A percentile compares a stretch with the other conserved stretches of the same genome.
Conservation (phyloP, 1,140 invertebrate species). For the Aphidius gifuensis region DNA sequence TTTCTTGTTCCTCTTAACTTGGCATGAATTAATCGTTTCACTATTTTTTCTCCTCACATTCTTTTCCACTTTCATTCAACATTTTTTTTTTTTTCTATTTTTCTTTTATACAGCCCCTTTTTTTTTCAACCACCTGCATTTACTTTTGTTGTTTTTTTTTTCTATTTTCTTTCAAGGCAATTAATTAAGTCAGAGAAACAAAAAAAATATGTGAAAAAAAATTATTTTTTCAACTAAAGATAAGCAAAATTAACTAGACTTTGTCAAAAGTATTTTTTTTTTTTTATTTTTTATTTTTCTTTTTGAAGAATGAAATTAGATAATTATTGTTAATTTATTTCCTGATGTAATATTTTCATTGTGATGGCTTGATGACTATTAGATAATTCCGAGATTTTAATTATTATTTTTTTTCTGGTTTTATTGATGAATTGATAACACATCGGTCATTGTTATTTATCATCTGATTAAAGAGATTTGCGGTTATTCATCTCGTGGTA, state of each 20-base stretch:
- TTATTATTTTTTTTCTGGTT: too few relatives aligned
- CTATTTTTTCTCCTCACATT: slow-evolving; percentile 7
- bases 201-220: too few relatives aligned
- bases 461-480: neutral
- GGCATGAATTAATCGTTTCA: slow-evolving; percentile 17
- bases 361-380: too few relatives aligned
- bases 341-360: too few relatives aligned
- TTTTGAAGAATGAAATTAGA: too few relatives aligned
- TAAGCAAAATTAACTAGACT: neutral
- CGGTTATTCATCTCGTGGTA: slow-evolving; percentile 20
- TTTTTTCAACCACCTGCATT: slow-evolving; percentile 17
- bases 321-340: too few relatives aligned
- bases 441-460: neutral
- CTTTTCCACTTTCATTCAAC: neutral
- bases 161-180: slow-evolving; percentile 1
- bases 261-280: too few relatives aligned
- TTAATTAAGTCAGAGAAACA: slow-evolving; percentile 10
- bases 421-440: too few relatives aligned
- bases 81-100: slow-evolving; percentile 6
- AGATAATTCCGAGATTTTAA: too few relatives aligned
- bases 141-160: neutral
- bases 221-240: too few relatives aligned
- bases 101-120: neutral
- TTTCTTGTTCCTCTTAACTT: slow-evolving; percentile 1
- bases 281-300: too few relatives aligned